These are phyloP conservation scores for Drosophila repletoides DNA, from an alignment of 1,140 invertebrate species.

Conservation along the genomic window DNA sequence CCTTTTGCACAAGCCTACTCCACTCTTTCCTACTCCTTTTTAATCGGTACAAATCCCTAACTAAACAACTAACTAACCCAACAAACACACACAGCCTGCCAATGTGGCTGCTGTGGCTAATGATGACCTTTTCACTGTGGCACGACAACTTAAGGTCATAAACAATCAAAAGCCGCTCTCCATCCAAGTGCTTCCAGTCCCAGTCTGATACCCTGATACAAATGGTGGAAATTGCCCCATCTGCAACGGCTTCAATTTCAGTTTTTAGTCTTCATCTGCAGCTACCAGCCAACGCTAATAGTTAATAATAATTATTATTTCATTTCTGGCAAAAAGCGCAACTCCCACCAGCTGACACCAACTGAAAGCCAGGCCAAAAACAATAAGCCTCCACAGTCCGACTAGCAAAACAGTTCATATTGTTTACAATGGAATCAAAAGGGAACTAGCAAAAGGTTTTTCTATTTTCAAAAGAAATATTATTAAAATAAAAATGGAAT, in stretches of 20 bases:
- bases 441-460: too few relatives aligned
- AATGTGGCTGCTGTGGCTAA: conserved; percentile 46
- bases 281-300: conserved; percentile 72
- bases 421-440: conserved; percentile 6
- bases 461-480: too few relatives aligned
- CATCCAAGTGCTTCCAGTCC: conserved; percentile 16
- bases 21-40: too few relatives aligned
- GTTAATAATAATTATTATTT: conserved; percentile 81
- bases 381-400: conserved; percentile 51
- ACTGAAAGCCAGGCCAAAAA: conserved; percentile 72
- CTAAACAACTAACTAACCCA: conserved; percentile 39
- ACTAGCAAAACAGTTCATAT: neutral
- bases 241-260: neutral
- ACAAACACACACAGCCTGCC: conserved; percentile 4
- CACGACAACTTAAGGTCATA: conserved; percentile 80
- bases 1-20: too few relatives aligned
- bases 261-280: conserved; percentile 4
- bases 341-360: conserved; percentile 78
- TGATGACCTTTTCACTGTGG: conserved; percentile 78
- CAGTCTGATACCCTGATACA: neutral
- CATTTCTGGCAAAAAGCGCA: conserved; percentile 77
- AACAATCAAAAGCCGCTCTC: conserved; percentile 62
- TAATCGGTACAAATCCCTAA: too few relatives aligned
- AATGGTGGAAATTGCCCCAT: conserved; percentile 66
- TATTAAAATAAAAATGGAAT: too few relatives aligned